Evolutionary conservation across 2,797 vertebrate species (phyloP).

Genomic region (Labroides dimidiatus): DNA sequence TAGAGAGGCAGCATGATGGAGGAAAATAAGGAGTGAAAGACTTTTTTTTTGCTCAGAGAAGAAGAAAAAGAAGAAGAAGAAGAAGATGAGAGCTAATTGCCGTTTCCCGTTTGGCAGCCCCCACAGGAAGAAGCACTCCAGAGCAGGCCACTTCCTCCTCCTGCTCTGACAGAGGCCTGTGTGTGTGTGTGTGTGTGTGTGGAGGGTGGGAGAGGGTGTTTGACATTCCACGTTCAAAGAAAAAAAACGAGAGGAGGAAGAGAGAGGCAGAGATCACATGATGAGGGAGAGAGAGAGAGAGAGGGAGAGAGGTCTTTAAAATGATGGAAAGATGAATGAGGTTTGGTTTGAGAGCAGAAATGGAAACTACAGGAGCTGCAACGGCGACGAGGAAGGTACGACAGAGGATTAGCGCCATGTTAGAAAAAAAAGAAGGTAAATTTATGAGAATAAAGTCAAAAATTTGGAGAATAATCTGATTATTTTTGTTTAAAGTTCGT

Average conservation of each 20-base stretch:
- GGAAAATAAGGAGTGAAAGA: neutral
- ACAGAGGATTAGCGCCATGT: no score
- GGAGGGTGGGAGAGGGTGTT: neutral
- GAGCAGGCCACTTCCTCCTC: slow-evolving; percentile 77
- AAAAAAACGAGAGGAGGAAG: slow-evolving; percentile 8
- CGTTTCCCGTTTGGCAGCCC: slow-evolving; percentile 77
- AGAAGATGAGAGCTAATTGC: slow-evolving; percentile 68
- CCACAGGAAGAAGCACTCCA: slow-evolving; percentile 81
- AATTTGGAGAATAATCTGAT: no score
- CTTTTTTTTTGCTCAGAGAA: neutral
- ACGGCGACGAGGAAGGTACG: no score
- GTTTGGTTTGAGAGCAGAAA: no score
- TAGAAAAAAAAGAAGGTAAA: no score
- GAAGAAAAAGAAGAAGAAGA: slow-evolving; percentile 24
- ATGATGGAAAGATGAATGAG: no score
- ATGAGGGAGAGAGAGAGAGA: neutral
- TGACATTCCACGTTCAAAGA: slow-evolving; percentile 52
- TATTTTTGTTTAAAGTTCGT: no score
- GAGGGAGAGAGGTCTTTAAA: no score
- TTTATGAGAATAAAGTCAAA: no score
- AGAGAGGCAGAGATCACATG: neutral
- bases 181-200: slow-evolving; percentile 1
- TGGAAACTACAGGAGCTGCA: no score
- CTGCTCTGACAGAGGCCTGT: slow-evolving; percentile 21
- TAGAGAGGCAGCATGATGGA: neutral